phyloP scores from a whole-genome alignment of 2,888 invertebrate species.

The Diadegma fenestrale region DNA sequence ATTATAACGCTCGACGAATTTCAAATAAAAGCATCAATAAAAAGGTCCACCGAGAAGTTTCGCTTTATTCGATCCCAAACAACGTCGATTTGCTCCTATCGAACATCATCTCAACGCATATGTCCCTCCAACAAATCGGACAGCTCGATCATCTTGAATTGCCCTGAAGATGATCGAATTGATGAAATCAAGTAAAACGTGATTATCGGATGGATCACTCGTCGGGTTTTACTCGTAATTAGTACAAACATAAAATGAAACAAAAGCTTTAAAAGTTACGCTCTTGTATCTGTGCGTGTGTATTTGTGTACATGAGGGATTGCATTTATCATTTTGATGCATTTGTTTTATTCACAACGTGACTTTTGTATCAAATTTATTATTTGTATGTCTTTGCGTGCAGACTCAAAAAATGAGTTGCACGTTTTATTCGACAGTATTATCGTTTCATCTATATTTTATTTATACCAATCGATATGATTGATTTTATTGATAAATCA shows the following conservation, averaged over 20 bases:
- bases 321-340: neutral
- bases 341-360: constrained; percentile 27
- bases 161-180: neutral
- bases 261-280: constrained; percentile 10
- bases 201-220: constrained; percentile 31
- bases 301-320: constrained; percentile 8
- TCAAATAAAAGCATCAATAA: constrained; percentile 53
- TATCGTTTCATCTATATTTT: constrained; percentile 30
- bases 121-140: neutral
- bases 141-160: neutral
- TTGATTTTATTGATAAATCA: constrained; percentile 45
- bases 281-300: neutral
- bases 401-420: constrained; percentile 24
- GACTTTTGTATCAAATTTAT: constrained; percentile 38
- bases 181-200: constrained; percentile 25
- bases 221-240: constrained; percentile 41
- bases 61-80: constrained; percentile 19
- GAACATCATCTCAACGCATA: neutral
- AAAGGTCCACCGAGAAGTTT: constrained; percentile 29
- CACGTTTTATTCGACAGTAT: constrained; percentile 6
- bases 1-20: constrained; percentile 56
- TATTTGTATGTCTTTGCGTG: constrained; percentile 7
- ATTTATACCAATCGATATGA: constrained; percentile 33
- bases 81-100: constrained; percentile 7
- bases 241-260: constrained; percentile 39